Evolutionary conservation across 2,113 vertebrate genomes (phyloP), one percentile per base, ranked within the genome.

Genomic region (Bubalus kerabau): DNA sequence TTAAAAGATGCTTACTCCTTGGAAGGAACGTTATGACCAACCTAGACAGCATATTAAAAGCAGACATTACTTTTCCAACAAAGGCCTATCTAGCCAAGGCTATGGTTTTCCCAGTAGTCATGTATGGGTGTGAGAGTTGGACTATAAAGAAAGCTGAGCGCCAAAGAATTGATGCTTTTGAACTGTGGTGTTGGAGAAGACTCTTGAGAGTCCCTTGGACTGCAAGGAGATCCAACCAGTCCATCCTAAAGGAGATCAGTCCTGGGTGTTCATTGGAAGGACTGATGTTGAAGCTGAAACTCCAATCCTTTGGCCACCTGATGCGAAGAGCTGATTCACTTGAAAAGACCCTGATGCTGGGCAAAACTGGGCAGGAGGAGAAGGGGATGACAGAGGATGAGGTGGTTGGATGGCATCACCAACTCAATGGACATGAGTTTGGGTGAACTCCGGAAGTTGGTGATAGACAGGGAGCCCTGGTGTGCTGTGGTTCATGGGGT

Each of bases 131-230:
- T 67, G 64, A 67, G 64, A 67, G 64, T 67, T 67, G 32, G 64
- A 67, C 64, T 9, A n/a, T n/a, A 19, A 67, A 67, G 4, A 67
- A 67, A 36, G 32, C 17, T 67, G n/a, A 67, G 17, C 0, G 0
- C 32, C 9, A 1, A 67, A 67, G 32, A 67, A 36, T 10, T 67
- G 32, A 19, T n/a, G 64, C 64, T 67, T 67, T 67, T 67, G 8
- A 67, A 67, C 32, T 67, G 16, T 67, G 16, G 8, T 67, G 32
- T n/a, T 67, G 32, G 64, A 67, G 32, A 67, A 5, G 64, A 36
- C 17, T 36, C 64, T 36, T 67, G 17, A 36, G 64, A 67, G 17
- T 21, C 2, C 64, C 8, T 67, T 36, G 64, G 17, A 36, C 32
- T 21, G 17, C 64, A 67, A 67, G n/a, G 64, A 36, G 32, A 21